These are phyloP conservation scores for Sycophaga agraensis DNA, from an alignment of 1,140 invertebrate species.

Conservation along the genomic window DNA sequence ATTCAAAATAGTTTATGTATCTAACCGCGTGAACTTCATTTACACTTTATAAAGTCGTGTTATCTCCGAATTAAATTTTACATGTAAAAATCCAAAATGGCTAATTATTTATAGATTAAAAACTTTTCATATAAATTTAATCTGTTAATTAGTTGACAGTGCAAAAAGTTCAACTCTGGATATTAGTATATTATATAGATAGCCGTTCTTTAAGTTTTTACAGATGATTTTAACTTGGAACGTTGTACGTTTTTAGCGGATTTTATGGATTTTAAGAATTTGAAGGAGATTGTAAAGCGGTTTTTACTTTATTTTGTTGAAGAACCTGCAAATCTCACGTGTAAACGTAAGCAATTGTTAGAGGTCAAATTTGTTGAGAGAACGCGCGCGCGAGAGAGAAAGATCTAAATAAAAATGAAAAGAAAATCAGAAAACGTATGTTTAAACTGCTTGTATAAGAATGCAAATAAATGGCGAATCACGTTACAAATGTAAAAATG, in stretches of 20 bases:
- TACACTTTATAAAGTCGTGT: too few relatives aligned
- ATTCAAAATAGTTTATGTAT: too few relatives aligned
- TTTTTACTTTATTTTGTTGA: conserved; percentile 13
- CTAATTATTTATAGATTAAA: too few relatives aligned
- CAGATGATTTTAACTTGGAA: conserved; percentile 31
- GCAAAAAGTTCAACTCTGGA: conserved; percentile 10
- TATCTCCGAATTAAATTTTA: too few relatives aligned
- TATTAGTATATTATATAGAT: conserved; percentile 27
- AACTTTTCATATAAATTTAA: too few relatives aligned
- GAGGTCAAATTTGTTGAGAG: conserved; percentile 2
- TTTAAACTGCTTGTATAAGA: neutral
- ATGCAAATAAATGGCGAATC: neutral
- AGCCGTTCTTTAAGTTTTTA: conserved; percentile 31
- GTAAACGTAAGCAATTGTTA: conserved; percentile 14
- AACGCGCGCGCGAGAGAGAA: neutral
- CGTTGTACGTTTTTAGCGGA: conserved; percentile 23
- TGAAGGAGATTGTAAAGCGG: neutral
- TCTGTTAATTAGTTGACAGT: too few relatives aligned
- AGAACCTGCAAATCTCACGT: conserved; percentile 2
- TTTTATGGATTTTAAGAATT: conserved; percentile 25
- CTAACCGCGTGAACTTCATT: too few relatives aligned
- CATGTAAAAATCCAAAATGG: too few relatives aligned
- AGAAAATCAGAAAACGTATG: neutral
- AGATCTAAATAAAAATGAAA: neutral
- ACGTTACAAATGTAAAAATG: conserved; percentile 4